Evolutionary conservation across 1,140 invertebrate genomes (phyloP), one percentile per base, ranked within the genome.

Genomic region (Octopus bimaculoides): DNA sequence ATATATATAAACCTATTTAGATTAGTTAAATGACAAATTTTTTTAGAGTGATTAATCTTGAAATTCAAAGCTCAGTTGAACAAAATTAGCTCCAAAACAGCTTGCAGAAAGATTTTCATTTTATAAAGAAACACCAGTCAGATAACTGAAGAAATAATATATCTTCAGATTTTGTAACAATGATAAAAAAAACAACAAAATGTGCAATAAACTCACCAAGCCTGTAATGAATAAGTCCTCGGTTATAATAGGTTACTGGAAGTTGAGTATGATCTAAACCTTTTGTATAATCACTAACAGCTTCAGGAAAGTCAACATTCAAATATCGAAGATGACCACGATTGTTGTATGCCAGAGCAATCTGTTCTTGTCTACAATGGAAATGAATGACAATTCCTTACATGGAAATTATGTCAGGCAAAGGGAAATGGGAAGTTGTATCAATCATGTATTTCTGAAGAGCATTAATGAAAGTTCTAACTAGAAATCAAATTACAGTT

Each of bases 221-320:
- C 80, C 90, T 86, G 79, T 91, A 91, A 76, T 87, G 83, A 17
- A 91, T 87, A 8, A 89, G 86, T 71, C 89, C 90, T 80, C 90
- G 83, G 82, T 91, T 91, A 79, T 90, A 91, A 77, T 86, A 90
- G 0, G 87, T 85, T 14, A 84, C 82, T 26, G 89, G 80, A 5
- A 89, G 80, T 8, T 83, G 82, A 7, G 83, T 81, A 73, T 86
- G 80, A 4, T 83, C 56, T 55, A 91, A 71, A 41, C 88, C 88
- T 54, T 78, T 14, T 61, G 86, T 88, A 79, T 89, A 91, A 81
- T 90, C 89, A 20, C 88, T 76, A 4, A 89, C 79, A 7, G 90
- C 90, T 53, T 84, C 86, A 77, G 88, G 84, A 84, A 91, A 91
- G 73, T 89, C 86, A 8, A 91, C 90, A 77, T 84, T 81, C 80